These are phyloP conservation scores for Thamnaconus septentrionalis DNA, from an alignment of 2,113 vertebrate genomes.

Conservation along the genomic window DNA sequence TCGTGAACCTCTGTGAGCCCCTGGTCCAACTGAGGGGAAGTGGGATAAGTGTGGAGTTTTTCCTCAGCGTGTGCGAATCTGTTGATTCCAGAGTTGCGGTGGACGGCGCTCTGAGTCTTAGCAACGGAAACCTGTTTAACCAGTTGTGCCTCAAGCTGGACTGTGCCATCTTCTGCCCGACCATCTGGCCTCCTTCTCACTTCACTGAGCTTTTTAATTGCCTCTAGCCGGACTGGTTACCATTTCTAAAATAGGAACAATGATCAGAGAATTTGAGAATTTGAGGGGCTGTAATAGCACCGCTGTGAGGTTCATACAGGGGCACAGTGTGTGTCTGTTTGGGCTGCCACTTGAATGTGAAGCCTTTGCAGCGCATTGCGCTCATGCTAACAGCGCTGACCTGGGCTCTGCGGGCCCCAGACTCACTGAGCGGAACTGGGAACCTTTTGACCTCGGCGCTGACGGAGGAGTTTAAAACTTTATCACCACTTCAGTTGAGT, in stretches of 20 bases:
- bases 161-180: conserved; percentile 34
- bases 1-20: no score
- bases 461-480: no score
- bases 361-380: no score
- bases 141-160: conserved; percentile 59
- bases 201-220: conserved; percentile 62
- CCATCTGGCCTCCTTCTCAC: conserved; percentile 65
- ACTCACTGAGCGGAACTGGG: no score
- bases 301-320: no score
- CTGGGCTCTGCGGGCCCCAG: no score
- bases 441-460: no score
- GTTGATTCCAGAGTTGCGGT: neutral
- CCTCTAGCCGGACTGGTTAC: conserved; percentile 42
- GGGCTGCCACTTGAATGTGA: no score
- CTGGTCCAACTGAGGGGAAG: neutral
- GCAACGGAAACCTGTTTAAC: conserved; percentile 34
- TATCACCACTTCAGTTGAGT: no score
- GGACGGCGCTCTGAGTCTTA: neutral
- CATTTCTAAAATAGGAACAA: conserved; percentile 33
- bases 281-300: no score
- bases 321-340: no score
- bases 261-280: neutral
- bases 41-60: neutral
- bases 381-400: no score
- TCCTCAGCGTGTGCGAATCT: neutral